These are phyloP conservation scores for Danio jaintianensis DNA, from an alignment of 2,797 vertebrate genomes.

Conservation along the genomic window DNA sequence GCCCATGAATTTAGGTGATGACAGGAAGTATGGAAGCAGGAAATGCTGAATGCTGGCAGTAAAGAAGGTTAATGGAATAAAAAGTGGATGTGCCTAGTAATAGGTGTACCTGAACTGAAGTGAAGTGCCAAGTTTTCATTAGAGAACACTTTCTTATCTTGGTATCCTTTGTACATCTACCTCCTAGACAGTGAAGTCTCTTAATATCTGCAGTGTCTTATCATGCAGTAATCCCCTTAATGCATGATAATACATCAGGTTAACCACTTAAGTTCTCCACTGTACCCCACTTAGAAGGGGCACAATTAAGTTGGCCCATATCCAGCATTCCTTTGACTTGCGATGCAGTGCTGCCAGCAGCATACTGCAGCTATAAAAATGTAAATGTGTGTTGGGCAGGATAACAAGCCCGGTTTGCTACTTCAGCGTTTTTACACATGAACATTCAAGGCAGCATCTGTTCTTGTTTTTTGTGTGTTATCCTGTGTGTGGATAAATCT, in stretches of 20 bases:
- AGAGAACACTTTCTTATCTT: conserved; percentile 26
- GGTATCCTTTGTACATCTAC: not conserved
- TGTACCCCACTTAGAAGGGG: conserved; percentile 24
- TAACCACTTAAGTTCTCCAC: conserved; percentile 20
- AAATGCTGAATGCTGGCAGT: not conserved
- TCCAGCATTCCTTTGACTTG: not conserved
- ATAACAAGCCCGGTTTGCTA: conserved; percentile 38
- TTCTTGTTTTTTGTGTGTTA: not conserved
- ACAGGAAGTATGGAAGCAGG: too few species aligned
- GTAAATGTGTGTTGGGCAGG: conserved; percentile 1
- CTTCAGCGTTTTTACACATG: conserved; percentile 36
- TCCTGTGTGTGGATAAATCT: conserved; percentile 17
- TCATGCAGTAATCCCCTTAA: conserved; percentile 31
- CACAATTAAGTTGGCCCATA: not conserved
- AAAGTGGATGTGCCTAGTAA: not conserved
- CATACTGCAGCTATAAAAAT: conserved; percentile 37
- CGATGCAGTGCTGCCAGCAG: not conserved
- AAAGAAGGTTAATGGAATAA: not conserved
- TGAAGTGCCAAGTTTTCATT: conserved; percentile 8
- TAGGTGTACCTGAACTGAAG: not conserved
- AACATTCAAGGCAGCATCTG: conserved; percentile 34
- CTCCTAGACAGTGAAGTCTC: conserved; percentile 23
- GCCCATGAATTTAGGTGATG: not conserved
- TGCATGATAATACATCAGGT: conserved; percentile 48
- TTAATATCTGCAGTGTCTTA: conserved; percentile 31